A percentile compares a stretch with the other conserved stretches of the same genome.
These are phyloP conservation scores for Conus betulinus DNA, from an alignment of 1,140 invertebrate species.

Conservation along the genomic window DNA sequence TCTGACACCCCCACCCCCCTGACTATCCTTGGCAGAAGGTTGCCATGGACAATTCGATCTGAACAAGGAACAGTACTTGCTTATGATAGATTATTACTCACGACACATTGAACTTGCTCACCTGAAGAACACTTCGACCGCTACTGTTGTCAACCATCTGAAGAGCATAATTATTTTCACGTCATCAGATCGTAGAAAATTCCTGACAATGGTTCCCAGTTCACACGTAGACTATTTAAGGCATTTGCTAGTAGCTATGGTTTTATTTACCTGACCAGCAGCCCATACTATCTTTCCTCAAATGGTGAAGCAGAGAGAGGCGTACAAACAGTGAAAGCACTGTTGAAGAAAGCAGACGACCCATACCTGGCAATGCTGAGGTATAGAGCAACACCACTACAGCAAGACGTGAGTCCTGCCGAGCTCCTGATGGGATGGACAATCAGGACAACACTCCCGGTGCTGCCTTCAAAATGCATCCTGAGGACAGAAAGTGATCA, in stretches of 20 bases:
- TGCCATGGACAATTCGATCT: slow-evolving; percentile 39
- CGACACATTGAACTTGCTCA: slow-evolving; percentile 46
- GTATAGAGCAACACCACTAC: too few relatives aligned
- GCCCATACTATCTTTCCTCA: not conserved
- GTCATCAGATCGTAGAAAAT: not conserved
- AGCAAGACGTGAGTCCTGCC: too few relatives aligned
- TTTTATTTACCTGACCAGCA: not conserved
- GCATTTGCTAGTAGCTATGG: not conserved
- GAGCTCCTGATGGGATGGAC: too few relatives aligned
- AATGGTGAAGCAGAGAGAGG: not conserved
- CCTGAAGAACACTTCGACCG: slow-evolving; percentile 27
- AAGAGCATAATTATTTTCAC: slow-evolving; percentile 72
- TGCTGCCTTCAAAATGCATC: too few relatives aligned
- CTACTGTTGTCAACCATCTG: slow-evolving; percentile 22
- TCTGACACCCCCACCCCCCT: not conserved
- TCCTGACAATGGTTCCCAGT: not conserved
- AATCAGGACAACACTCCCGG: too few relatives aligned
- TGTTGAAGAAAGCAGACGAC: too few relatives aligned
- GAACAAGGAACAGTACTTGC: slow-evolving; percentile 36
- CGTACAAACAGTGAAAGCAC: slow-evolving; percentile 5
- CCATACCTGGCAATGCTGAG: too few relatives aligned
- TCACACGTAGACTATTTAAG: not conserved
- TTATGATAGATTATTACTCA: slow-evolving; percentile 49
- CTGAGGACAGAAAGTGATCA: too few relatives aligned
- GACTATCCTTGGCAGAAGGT: slow-evolving; percentile 45